phyloP scores from a whole-genome alignment of 2,113 vertebrate species.

The Zeus faber region DNA sequence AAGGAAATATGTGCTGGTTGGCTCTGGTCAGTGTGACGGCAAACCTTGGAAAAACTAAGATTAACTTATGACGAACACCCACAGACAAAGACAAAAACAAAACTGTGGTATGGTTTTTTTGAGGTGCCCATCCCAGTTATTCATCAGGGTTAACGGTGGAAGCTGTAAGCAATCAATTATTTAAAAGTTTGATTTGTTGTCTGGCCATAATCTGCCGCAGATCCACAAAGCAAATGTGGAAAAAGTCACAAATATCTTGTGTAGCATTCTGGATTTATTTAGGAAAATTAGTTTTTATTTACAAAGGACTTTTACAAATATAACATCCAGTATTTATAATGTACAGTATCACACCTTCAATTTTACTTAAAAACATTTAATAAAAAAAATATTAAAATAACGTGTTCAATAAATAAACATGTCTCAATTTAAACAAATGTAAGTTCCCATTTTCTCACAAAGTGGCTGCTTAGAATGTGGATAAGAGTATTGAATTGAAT shows the following conservation, averaged over 20 bases:
- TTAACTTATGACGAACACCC: too few species aligned
- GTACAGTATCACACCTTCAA: constrained; percentile 7
- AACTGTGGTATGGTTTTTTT: too few species aligned
- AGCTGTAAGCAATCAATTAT: too few species aligned
- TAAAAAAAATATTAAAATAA: constrained; percentile 28
- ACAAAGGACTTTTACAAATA: constrained; percentile 40
- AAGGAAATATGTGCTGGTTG: too few species aligned
- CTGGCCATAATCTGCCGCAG: too few species aligned
- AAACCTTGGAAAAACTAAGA: too few species aligned
- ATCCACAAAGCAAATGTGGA: not conserved
- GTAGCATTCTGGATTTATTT: too few species aligned
- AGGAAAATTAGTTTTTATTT: constrained; percentile 59
- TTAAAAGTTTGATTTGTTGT: too few species aligned
- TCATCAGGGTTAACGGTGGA: too few species aligned
- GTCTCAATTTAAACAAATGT: constrained; percentile 17
- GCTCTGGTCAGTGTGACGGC: too few species aligned
- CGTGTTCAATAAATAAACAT: constrained; percentile 59
- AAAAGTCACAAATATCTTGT: not conserved
- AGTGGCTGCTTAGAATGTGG: constrained; percentile 7
- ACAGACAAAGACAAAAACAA: too few species aligned
- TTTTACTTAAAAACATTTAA: constrained; percentile 24
- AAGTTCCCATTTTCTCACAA: constrained; percentile 25
- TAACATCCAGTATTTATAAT: constrained; percentile 52
- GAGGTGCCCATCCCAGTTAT: too few species aligned
- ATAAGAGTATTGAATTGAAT: not conserved